Base-by-base conservation (phyloP, 1,140 invertebrate genomes). In the Cecropterus lyciades region DNA sequence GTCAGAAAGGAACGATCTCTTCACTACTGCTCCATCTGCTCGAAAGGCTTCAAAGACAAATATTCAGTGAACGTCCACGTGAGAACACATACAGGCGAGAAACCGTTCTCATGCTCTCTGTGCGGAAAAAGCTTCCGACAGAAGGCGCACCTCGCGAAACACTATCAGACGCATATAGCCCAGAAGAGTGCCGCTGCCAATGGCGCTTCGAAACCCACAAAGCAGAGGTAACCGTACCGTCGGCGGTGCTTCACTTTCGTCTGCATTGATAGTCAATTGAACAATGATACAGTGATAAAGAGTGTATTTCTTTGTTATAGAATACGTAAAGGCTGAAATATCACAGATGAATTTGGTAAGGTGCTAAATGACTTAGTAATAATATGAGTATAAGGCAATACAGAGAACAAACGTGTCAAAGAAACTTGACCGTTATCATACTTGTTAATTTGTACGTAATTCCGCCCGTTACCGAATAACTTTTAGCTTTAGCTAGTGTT, bases 91-190 rank as follows among this genome's bases (percentile, higher is more conserved):
- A 98, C 97, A 0, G 97, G 96, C 0, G 97, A 98, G 84, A 98
- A 98, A 80, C 97, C 97, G 0, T 98, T 98, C 82, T 94, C 96
- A 6, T 98, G 97, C 82, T 96, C 96, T 8, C 91, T 98, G 13
- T 98, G 97, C 76, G 96, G 96, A 48, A 98, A 98, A 82, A 97
- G 96, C 73, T 98, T 98, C 92, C 94, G 98, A 13, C 98, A 99
- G 89, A 99, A 99, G 87, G 98, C 98, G 0, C 98, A 99, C 85
- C 94, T 99, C 56, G 98, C 98, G 59, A 99, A 99, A 87, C 98
- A 99, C 90, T 98, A 99, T 87, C 97, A 99, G 89, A 99, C 98
- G 14, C 98, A 99, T 89, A 95, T 97, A 65, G 96, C 96, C 7
- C 96, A 96, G 80, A 96, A 96, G 79, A 95, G 94, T 42, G 88